Evolutionary conservation across 2,888 invertebrate species (phyloP), one percentile per base, ranked within the genome.

Genomic region (Lasioglossum villosulum): DNA sequence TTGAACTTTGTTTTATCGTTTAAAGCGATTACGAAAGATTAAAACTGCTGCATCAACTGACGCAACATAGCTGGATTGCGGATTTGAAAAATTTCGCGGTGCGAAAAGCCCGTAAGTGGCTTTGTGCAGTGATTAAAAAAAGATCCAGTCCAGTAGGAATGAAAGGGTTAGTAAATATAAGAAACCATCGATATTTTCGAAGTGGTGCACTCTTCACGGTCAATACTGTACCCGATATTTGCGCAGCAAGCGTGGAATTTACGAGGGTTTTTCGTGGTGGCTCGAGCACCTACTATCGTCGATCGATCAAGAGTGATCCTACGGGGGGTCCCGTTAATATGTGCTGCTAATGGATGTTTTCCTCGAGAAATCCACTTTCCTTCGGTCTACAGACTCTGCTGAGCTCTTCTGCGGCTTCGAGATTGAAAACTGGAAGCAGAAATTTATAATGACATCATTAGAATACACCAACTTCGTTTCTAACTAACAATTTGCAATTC

Each of bases 261-360:
- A 30, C 63, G 63, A 63, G 63, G 16, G 30, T 4, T 63, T 59
- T 63, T 30, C 30, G 63, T 16, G 63, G 27, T 30, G 30, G 63
- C 63, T 30, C 30, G 30, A 63, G 63, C 14, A 63, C 6, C 12
- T n/a, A 27, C 59, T 14, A 27, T 30, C 1, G 27, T 30, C 30
- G 63, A 63, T 63, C 63, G 63, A 63, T 63, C 63, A 30, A 30
- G 30, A 63, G 63, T 30, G 63, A 63, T 63, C 63, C 63, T 30
- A 16, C 16, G 30, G 63, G 30, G 27, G 63, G 63, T 63, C 63
- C 1, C 16, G 63, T 63, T 27, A 30, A 63, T 42, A 30, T 63
- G 30, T 16, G 4, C 6, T 0, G 27, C 30, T 63, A 63, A 63
- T 63, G 16, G 30, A 63, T 12, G 27, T 63, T 63, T 63, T 63